Evolutionary conservation across 2,797 vertebrate species (phyloP), one percentile per base, ranked within the genome.

Genomic region (Tragelaphus oryx): DNA sequence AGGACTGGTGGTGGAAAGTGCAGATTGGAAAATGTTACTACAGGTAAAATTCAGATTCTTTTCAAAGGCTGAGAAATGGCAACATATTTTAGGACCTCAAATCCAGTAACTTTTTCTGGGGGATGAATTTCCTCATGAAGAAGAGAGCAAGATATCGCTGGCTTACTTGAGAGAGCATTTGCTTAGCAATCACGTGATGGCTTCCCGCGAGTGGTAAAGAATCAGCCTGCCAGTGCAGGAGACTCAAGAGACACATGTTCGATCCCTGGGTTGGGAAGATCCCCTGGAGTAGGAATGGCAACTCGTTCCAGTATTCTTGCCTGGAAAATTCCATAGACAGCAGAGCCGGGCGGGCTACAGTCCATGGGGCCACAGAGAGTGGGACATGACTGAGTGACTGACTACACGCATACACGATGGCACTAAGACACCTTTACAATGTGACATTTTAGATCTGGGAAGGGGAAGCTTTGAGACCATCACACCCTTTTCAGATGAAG

Each of bases 1-100:
- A 99, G 98, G 99, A 99, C 98, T 99, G 99, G 99, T 99, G 99
- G 99, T 99, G 99, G 99, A 99, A 99, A 97, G 99, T 99, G 26
- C 99, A 99, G 96, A 98, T 99, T 96, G 99, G 99, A 33, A 99
- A 99, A 98, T 99, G 99, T 97, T 99, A 99, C 98, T 99, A 99
- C 98, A 99, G 99, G 99, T 99, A 98, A 99, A 97, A 10, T 1
- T 24, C 79, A 87, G 30, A 41, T 91, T 44, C 16, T 92, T 60
- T 80, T 28, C 68, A 74, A 74, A 37, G 62, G 20, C 57, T 83
- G 84, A 44, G 37, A 54, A 28, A 30, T 8, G 65, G 68, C 11
- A 20, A 37, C 50, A 2, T 80, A 41, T 82, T 81, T 84, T 17
- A 59, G 81, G 82, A n/a, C 81, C 48, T 87, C 62, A 62, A 50